phyloP scores from a whole-genome alignment of 1,140 invertebrate species.

The Drosophila santomea region DNA sequence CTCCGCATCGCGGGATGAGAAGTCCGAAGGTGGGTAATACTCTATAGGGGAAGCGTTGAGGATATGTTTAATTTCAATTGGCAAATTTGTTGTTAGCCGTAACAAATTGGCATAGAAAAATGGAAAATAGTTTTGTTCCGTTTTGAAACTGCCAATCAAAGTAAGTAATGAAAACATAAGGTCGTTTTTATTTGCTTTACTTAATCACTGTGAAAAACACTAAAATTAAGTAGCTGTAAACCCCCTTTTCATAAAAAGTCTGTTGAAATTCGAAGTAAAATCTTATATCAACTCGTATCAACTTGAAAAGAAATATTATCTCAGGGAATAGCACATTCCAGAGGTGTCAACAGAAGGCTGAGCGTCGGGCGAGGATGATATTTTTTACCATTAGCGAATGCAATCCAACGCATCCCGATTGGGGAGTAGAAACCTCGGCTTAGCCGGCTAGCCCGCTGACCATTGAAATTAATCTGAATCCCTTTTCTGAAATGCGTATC shows the following conservation, averaged over 20 bases:
- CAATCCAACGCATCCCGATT: conserved; percentile 47
- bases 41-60: no score
- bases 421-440: conserved; percentile 54
- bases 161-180: no score
- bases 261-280: conserved; percentile 4
- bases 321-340: background rate
- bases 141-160: no score
- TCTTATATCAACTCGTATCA: background rate
- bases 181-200: no score
- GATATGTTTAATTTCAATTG: background rate
- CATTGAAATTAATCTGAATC: conserved; percentile 20
- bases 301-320: background rate
- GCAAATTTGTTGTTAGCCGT: background rate
- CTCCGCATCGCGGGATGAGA: conserved; percentile 57
- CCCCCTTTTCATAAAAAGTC: background rate
- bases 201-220: background rate
- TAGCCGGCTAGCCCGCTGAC: conserved; percentile 8
- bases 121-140: background rate
- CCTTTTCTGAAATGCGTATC: conserved; percentile 26
- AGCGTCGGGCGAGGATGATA: conserved; percentile 2
- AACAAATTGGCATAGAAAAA: no score
- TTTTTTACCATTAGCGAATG: conserved; percentile 12
- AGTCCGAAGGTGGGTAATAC: conserved; percentile 67
- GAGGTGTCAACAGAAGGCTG: background rate
- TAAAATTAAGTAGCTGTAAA: background rate